Conservation (phyloP, 1,140 invertebrate species). For the Anagrus nilaparvatae region DNA sequence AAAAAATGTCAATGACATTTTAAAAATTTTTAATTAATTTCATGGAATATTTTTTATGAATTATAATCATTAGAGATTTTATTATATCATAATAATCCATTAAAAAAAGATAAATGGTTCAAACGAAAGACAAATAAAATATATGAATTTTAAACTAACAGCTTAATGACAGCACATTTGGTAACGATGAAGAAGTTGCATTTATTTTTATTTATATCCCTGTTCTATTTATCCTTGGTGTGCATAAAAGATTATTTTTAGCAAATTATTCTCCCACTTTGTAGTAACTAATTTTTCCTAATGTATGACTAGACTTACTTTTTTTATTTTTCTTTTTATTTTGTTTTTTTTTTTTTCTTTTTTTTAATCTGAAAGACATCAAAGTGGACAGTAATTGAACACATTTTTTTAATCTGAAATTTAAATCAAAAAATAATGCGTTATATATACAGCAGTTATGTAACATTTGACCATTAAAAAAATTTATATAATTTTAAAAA, state of each 20-base stretch:
- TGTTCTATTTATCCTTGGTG: conserved; percentile 36
- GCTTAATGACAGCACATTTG: conserved; percentile 13
- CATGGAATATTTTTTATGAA: too few relatives aligned
- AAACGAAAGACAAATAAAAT: background rate
- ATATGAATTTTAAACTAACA: conserved; percentile 6
- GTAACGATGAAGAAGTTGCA: conserved; percentile 19
- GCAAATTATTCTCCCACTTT: conserved; percentile 18
- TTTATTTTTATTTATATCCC: conserved; percentile 38
- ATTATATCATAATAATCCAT: conserved; percentile 8
- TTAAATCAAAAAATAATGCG: too few relatives aligned
- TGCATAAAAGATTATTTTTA: conserved; percentile 32
- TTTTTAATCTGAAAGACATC: too few relatives aligned
- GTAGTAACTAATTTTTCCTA: conserved; percentile 18
- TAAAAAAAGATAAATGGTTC: background rate
- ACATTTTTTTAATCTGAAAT: too few relatives aligned
- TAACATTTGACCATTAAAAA: background rate
- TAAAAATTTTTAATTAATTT: background rate
- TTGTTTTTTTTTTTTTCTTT: too few relatives aligned
- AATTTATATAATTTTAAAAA: too few relatives aligned
- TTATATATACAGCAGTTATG: too few relatives aligned
- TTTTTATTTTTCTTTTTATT: too few relatives aligned
- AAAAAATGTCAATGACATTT: conserved; percentile 5
- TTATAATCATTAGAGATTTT: too few relatives aligned
- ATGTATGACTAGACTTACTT: conserved; percentile 12
- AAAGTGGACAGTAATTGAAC: too few relatives aligned